Evolutionary conservation across 2,113 vertebrate genomes (phyloP).

Genomic region (Alexandromys fortis): DNA sequence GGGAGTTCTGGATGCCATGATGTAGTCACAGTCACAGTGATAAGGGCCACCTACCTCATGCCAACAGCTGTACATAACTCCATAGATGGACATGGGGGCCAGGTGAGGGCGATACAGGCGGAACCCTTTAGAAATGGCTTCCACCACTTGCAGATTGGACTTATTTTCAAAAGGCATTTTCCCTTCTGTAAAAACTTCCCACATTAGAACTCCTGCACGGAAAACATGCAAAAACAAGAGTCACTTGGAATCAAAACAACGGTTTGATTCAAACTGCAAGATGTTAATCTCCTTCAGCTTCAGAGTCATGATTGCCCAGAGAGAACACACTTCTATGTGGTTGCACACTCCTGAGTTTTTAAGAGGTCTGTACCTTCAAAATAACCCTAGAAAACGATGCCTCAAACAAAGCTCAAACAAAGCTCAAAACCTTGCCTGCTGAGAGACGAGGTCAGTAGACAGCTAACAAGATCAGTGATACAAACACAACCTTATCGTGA

Average conservation of each 20-base stretch:
- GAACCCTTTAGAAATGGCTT: conserved; percentile 89
- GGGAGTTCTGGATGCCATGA: background rate
- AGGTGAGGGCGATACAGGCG: conserved; percentile 90
- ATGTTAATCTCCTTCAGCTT: background rate
- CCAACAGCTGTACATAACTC: conserved; percentile 95
- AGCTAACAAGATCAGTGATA: too few species aligned
- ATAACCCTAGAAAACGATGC: background rate
- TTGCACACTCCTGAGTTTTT: background rate
- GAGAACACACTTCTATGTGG: background rate
- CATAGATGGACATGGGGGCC: conserved; percentile 86
- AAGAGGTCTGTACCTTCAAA: background rate
- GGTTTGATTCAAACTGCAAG: background rate
- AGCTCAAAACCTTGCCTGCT: too few species aligned
- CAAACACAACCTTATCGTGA: too few species aligned
- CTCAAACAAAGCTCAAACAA: background rate
- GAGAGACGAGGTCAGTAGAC: too few species aligned
- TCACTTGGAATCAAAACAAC: conserved; percentile 10
- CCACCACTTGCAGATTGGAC: conserved; percentile 90
- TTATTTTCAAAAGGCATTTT: conserved; percentile 91
- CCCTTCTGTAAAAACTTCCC: conserved; percentile 94
- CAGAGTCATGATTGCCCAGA: background rate
- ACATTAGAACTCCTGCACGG: conserved; percentile 92
- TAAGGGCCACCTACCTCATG: conserved; percentile 87
- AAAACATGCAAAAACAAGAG: conserved; percentile 29
- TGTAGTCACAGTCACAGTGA: background rate